Percentiles rank a stretch among this genome's conserved stretches.
These are phyloP conservation scores for Camptogramma bilineatum DNA, from an alignment of 2,888 invertebrate genomes.

Conservation along the genomic window DNA sequence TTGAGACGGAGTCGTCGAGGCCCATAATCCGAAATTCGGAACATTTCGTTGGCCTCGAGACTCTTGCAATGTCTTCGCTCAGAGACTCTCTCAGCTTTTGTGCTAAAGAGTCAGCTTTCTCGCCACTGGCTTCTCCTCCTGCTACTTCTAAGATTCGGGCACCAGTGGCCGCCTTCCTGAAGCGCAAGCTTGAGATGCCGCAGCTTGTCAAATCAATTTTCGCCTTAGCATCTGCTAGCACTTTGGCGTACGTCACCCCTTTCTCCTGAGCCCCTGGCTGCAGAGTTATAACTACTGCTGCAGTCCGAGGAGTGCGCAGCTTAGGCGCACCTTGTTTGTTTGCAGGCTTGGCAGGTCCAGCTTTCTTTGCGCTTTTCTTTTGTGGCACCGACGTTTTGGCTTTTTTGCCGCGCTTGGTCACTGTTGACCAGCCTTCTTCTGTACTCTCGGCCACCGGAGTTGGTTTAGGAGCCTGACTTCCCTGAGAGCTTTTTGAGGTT, in stretches of 20 bases:
- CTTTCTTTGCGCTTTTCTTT: too few relatives aligned
- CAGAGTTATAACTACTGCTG: neutral
- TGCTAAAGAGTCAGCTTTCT: neutral
- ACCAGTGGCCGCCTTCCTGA: neutral
- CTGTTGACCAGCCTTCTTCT: too few relatives aligned
- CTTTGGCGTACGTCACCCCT: neutral
- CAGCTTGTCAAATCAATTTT: neutral
- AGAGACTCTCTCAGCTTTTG: neutral
- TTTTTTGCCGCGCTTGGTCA: too few relatives aligned
- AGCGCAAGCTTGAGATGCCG: too few relatives aligned
- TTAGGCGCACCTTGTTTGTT: too few relatives aligned
- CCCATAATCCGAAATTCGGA: slow-evolving; percentile 34
- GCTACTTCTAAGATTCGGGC: neutral
- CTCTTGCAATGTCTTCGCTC: neutral
- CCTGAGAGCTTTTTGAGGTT: too few relatives aligned
- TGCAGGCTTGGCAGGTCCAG: neutral
- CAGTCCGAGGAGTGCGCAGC: neutral
- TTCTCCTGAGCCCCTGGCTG: neutral
- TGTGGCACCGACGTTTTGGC: too few relatives aligned
- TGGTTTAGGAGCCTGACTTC: too few relatives aligned
- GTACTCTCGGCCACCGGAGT: too few relatives aligned
- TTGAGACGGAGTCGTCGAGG: slow-evolving; percentile 37
- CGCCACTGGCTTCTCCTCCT: neutral
- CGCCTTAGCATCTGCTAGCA: neutral
- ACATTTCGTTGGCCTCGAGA: slow-evolving; percentile 30